Evolutionary conservation across 2,797 vertebrate species (phyloP), one percentile per base, ranked within the genome.

Genomic region (Sternotherus odoratus): DNA sequence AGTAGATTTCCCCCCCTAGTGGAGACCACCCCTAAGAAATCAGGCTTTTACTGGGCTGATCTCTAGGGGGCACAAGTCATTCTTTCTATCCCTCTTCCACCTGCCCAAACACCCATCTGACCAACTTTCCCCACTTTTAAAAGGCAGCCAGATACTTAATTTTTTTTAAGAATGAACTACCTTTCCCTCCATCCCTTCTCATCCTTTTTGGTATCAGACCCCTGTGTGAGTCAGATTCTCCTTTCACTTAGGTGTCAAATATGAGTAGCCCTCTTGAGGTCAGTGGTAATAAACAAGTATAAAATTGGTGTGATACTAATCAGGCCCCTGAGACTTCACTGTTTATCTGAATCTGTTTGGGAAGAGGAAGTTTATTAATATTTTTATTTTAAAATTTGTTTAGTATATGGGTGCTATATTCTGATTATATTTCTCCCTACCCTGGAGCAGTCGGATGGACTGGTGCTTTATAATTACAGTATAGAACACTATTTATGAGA

Each of bases 281-380:
- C 82, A 54, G n/a, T 23, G 88, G 36, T 86, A 56, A 85, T 39
- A 69, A 91, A 89, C 83, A 86, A 46, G 46, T 84, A 51, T 85
- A 77, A 94, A 83, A 79, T 85, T 75, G 79, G 82, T 77, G n/a
- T 46, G 77, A 86, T 54, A 9, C n/a, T 88, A 88, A 83, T 88
- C 56, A 77, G 94, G 12, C 75, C 86, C 79, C 94, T 77, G 86
- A 88, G 88, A 93, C 91, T 92, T 93, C 89, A 83, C 60, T 8
- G 2, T 91, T 86, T 92, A 75, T 53, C 79, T 87, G 39, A 51
- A 49, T 0, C 0, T 28, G 83, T 48, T 30, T 78, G 86, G 63
- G 79, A 94, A 50, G 83, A 86, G 66, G 36, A 15, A 10, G 69
- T 51, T 87, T 54, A 75, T 92, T 75, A 88, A 39, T 69, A 89